Evolutionary conservation across 2,797 vertebrate species (phyloP), one percentile per base, ranked within the genome.

Genomic region (Tamandua tetradactyla): DNA sequence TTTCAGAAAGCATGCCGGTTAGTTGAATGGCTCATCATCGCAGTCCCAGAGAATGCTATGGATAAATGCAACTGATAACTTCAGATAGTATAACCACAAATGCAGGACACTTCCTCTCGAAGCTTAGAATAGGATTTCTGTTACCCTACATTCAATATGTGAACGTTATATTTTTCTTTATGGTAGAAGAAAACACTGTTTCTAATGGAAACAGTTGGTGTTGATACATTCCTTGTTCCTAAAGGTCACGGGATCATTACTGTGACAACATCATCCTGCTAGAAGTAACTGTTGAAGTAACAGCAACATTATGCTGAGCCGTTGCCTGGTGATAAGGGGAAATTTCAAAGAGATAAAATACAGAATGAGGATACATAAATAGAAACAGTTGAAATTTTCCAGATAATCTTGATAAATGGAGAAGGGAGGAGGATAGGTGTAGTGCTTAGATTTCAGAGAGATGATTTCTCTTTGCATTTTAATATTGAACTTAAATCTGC

Each of bases 401-500:
- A 95, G 95, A 96, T 95, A 96, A 88, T 96, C 93, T 93, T 96
- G 86, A 86, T 93, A 97, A 72, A 76, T 68, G 5, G 52, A 71
- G 76, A 96, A 83, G 95, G 75, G 23, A 94, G 37, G 22, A 23
- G 27, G 32, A 90, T 25, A 79, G 44, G 44, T 49, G n/a, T 44
- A 97, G 97, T 91, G 80, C 95, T 97, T 96, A 89, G 87, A 96
- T 96, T 98, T 97, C 96, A 96, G 80, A 94, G 97, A 89, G 74
- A 93, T 89, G 55, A 72, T 1, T 95, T 98, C 97, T 94, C 44
- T 68, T 97, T 97, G 91, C 86, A 95, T 97, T 94, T 97, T 95
- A 95, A 79, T 79, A 83, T 80, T 94, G 93, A 96, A 95, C 93
- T 95, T 93, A 95, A 95, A 96, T 95, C 94, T 96, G 97, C 97